Percentiles rank a stretch among this genome's conserved stretches.
Conservation (phyloP, 2,797 vertebrate genomes). For the Anguilla pacifica region DNA sequence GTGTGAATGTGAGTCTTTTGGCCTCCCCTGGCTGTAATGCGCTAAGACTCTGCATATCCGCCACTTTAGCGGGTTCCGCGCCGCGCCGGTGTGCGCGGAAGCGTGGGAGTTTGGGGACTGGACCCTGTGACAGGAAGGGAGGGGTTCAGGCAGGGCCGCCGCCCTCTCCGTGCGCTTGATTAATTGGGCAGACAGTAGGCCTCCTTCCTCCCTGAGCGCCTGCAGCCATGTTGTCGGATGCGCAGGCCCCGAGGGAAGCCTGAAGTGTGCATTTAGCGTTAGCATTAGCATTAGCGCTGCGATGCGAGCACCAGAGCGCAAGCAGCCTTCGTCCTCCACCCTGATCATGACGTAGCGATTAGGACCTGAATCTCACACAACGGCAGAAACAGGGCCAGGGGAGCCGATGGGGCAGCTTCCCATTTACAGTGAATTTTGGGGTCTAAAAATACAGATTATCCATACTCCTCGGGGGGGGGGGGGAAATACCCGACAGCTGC, state of each 20-base stretch:
- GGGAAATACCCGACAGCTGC: slow-evolving; percentile 34
- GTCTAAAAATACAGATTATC: neutral
- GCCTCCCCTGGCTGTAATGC: neutral
- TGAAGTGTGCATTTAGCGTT: neutral
- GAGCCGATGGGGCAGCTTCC: too few species aligned
- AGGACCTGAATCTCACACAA: too few species aligned
- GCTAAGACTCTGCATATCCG: neutral
- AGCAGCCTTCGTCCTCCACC: neutral
- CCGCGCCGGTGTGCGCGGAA: neutral
- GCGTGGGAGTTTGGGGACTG: neutral
- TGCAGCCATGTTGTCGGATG: too few species aligned
- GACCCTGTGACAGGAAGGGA: neutral
- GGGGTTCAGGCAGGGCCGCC: neutral
- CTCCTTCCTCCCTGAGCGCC: neutral
- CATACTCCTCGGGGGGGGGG: neutral
- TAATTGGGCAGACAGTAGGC: neutral
- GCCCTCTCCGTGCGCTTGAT: neutral
- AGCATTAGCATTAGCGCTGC: neutral
- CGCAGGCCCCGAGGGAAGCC: neutral
- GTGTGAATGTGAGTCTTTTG: neutral
- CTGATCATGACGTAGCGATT: neutral
- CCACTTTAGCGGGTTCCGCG: neutral
- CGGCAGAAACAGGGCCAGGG: neutral
- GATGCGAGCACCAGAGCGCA: neutral
- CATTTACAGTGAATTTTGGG: neutral